Conservation (phyloP, 2,797 vertebrate genomes). For the Mormyrops attenuatus region DNA sequence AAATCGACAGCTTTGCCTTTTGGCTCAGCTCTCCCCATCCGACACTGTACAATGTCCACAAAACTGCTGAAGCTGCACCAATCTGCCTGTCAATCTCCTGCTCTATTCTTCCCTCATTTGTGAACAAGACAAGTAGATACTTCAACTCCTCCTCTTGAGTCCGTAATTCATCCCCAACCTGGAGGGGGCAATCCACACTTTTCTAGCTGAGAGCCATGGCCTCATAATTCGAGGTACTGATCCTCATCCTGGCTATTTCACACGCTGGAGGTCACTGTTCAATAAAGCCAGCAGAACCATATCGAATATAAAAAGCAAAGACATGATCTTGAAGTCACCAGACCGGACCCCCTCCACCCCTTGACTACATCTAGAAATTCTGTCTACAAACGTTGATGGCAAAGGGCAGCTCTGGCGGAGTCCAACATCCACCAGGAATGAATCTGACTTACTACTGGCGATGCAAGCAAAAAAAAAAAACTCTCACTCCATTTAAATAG, state of each 20-base stretch:
- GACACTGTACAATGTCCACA: not conserved
- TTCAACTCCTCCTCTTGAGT: not conserved
- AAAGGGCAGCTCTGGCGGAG: not conserved
- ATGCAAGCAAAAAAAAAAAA: not conserved
- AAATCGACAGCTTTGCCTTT: not conserved
- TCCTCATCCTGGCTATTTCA: not conserved
- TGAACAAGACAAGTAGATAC: not conserved
- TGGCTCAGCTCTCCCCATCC: not conserved
- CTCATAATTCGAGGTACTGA: not conserved
- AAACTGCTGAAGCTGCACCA: not conserved
- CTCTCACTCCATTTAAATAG: not conserved
- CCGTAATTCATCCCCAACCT: not conserved
- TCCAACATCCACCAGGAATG: not conserved
- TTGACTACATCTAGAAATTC: not conserved
- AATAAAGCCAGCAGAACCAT: not conserved
- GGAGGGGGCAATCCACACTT: not conserved
- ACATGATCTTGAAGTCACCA: not conserved
- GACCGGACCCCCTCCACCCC: not conserved
- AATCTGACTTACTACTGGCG: not conserved
- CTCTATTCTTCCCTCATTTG: not conserved
- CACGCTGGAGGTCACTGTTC: not conserved
- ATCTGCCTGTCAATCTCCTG: not conserved
- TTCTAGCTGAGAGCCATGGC: not conserved
- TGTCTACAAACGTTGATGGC: not conserved
- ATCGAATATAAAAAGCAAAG: not conserved